Base-by-base conservation (phyloP, 2,888 invertebrate species). In the Strigamia transsilvanica region DNA sequence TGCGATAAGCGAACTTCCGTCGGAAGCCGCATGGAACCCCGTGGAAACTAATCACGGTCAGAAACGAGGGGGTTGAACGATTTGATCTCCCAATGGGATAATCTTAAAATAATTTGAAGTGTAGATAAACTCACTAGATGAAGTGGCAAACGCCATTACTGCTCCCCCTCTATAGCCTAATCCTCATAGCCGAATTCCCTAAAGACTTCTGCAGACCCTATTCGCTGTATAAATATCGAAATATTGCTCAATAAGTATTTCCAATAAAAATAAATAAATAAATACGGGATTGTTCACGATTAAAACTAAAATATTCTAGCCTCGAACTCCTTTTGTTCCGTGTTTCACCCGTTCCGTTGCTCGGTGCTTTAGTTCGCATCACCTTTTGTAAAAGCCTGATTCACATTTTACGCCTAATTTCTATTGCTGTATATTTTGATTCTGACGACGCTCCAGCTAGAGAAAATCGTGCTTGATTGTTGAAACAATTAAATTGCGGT, bases 91-190 rank as follows among this genome's bases (percentile, higher is more conserved):
- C 61, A n/a, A 21, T 21, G 61, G 61, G 61, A 66, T 66, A 66
- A 66, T 66, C 61, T 66, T 21, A 66, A 66, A 66, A 66, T 66
- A 66, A 66, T 66, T 66, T 66, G 21, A 23, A 66, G 61, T 66
- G 61, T 66, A 66, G 61, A 66, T 66, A 66, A 66, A 66, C 61
- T 66, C 46, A n/a, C 61, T 21, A 66, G 61, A 66, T 66, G 61
- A 66, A 66, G 61, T 66, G 61, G 61, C 61, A 66, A 66, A 66
- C 61, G 61, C 61, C 61, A 66, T 66, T 66, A 66, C 61, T 18
- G 23, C 18, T 18, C 61, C 61, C 61, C 61, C 61, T 66, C 61
- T 5, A n/a, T n/a, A 12, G 61, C 21, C 18, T 66, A 18, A 66
- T 66, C 61, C 61, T 66, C 61, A 21, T 21, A 18, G 21, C 23